Evolutionary conservation across 2,113 vertebrate species (phyloP), one percentile per base, ranked within the genome.

Genomic region (Rhea pennata): DNA sequence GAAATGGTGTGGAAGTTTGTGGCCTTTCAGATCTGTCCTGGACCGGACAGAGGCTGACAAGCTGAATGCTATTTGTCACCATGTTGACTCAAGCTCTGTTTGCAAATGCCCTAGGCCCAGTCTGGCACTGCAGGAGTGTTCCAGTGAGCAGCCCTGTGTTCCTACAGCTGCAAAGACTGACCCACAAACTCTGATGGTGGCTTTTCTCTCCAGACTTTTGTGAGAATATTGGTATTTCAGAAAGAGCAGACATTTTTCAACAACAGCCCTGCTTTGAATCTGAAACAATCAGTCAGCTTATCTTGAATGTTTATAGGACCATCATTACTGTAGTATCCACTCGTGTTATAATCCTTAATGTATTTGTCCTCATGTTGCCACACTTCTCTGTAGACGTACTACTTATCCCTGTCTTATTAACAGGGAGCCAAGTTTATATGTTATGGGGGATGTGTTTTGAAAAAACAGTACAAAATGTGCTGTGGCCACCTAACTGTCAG

Each of bases 81-180:
- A 0, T 5, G 2, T 15, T 40, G 36, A 61, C 29, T 78, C 40
- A 50, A 73, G 29, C 58, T 59, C 17, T 20, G 44, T 56, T 33
- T 54, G 66, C 15, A 67, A 44, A 62, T 0, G 0, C 40, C 22
- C 61, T 39, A 6, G 36, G 61, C 46, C 54, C 48, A 15, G 54
- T 50, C 20, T 40, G 40, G 40, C 0, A 0, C 46, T 50, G 29
- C 51, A 11, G 0, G 1, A 33, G 51, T 23, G 66, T 40, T 83
- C 4, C 17, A 56, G 24, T 78, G 46, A 67, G 83, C 65, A 73
- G 71, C 46, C 2, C n/a, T 67, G 7, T 53, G n/a, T 65, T 27
- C 56, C 80, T 58, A 12, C 5, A 40, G 33, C 64, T 69, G 62
- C 46, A 62, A 29, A 12, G 53, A 50, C 40, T 40, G 71, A 23